A percentile compares a stretch with the other conserved stretches of the same genome.
These are phyloP conservation scores for Emberiza fucata DNA, from an alignment of 2,113 vertebrate genomes.

Conservation along the genomic window DNA sequence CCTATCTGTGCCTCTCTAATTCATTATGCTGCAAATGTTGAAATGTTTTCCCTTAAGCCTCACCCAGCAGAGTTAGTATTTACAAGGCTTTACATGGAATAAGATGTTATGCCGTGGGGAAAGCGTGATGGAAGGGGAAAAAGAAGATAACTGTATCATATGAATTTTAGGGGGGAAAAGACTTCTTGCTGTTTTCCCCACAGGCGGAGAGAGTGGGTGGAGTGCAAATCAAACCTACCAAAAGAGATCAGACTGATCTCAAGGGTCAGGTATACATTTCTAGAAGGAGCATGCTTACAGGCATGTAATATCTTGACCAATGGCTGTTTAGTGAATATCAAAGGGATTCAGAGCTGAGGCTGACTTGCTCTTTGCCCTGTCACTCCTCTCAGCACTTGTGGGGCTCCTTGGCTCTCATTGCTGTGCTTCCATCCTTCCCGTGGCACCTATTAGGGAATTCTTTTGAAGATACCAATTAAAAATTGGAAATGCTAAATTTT, in stretches of 20 bases:
- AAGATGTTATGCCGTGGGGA: background rate
- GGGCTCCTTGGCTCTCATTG: background rate
- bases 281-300: background rate
- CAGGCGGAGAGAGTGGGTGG: background rate
- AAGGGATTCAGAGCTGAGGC: background rate
- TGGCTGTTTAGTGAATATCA: background rate
- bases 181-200: background rate
- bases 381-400: background rate
- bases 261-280: background rate
- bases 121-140: background rate
- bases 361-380: background rate
- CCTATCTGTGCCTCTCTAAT: background rate
- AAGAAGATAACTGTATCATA: background rate
- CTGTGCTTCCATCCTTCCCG: background rate
- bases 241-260: background rate
- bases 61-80: background rate
- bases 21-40: background rate
- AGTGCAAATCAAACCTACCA: background rate
- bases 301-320: fast-evolving
- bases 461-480: background rate
- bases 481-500: background rate
- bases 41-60: background rate
- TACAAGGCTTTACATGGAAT: constrained; percentile 9
- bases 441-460: background rate
- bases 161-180: background rate